Conservation (phyloP, 2,113 vertebrate species). For the Puma concolor region DNA sequence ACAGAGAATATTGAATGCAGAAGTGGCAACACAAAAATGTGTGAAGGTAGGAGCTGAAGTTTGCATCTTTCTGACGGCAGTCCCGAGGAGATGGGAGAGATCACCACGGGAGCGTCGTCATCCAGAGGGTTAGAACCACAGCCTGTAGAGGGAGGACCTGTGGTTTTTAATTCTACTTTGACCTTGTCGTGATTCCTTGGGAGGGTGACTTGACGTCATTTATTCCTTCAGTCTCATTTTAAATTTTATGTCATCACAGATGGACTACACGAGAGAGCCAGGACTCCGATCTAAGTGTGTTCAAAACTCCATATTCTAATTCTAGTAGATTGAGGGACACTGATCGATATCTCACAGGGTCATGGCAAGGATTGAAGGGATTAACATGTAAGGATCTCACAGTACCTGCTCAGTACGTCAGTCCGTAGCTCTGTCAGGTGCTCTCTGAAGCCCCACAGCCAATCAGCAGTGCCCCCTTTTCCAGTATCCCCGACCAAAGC, state of each 20-base stretch:
- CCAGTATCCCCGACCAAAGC: not conserved
- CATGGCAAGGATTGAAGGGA: not conserved
- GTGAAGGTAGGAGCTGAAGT: conserved; percentile 34
- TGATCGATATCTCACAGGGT: not conserved
- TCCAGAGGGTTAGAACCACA: not conserved
- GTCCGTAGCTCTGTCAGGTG: not conserved
- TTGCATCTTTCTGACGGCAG: conserved; percentile 14
- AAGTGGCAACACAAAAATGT: conserved; percentile 34
- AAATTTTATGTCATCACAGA: not conserved
- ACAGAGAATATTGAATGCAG: not conserved
- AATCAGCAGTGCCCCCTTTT: not conserved
- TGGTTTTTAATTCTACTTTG: not conserved
- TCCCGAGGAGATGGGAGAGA: conserved; percentile 2
- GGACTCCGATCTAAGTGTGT: not conserved
- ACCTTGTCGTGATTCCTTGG: not conserved
- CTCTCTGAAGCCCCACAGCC: not conserved
- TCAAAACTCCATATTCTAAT: not conserved
- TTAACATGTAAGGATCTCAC: not conserved
- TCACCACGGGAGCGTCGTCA: not conserved
- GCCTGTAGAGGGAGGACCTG: not conserved
- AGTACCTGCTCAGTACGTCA: not conserved
- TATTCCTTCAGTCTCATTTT: not conserved
- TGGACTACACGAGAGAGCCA: not conserved
- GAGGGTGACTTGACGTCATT: not conserved
- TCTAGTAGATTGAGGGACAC: not conserved